Conservation (phyloP, 2,113 vertebrate genomes). For the Gallinago paraguaiae region DNA sequence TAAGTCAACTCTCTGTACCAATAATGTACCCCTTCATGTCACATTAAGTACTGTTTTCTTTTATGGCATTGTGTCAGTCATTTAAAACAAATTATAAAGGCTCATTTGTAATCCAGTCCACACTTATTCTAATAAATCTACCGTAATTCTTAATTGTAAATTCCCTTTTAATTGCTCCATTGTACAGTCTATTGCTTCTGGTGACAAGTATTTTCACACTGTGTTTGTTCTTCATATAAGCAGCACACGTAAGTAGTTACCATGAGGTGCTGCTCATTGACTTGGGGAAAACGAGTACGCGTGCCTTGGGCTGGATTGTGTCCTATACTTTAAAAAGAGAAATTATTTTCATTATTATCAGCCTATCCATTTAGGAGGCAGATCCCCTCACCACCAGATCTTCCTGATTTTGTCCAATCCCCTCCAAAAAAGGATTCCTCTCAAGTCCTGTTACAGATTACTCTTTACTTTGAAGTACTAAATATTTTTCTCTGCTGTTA, state of each 20-base stretch:
- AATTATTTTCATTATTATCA: background rate
- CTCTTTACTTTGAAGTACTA: background rate
- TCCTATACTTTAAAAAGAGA: background rate
- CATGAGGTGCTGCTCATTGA: background rate
- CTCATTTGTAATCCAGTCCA: background rate
- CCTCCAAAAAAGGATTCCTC: background rate
- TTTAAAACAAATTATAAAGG: background rate
- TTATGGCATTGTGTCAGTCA: background rate
- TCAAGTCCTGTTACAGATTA: background rate
- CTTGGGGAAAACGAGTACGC: background rate
- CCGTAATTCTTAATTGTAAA: background rate
- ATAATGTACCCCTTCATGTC: background rate
- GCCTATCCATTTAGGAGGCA: background rate
- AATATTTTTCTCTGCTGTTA: background rate
- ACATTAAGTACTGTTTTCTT: background rate
- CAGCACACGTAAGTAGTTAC: background rate
- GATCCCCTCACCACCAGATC: background rate
- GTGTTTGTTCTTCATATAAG: background rate
- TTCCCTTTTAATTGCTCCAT: background rate
- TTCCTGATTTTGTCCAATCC: background rate
- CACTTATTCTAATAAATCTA: background rate
- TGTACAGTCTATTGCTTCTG: background rate
- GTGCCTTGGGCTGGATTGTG: background rate
- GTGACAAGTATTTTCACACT: background rate
- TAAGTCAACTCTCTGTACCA: background rate